A percentile compares a stretch with the other conserved stretches of the same genome.
These are phyloP conservation scores for Paguma larvata DNA, from an alignment of 2,797 vertebrate species.

Conservation along the genomic window DNA sequence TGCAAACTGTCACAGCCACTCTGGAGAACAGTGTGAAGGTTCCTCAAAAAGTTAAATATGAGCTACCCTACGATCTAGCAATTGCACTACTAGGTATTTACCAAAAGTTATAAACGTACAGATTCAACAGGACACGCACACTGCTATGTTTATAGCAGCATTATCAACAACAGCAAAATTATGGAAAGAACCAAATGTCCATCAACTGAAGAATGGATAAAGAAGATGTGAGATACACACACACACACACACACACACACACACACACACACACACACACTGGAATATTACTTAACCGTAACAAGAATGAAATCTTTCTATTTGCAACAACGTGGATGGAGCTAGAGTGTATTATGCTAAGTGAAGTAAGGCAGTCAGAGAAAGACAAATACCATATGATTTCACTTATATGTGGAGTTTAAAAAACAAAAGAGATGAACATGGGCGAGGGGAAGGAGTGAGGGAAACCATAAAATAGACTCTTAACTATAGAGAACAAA, in stretches of 20 bases:
- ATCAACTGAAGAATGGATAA: background rate
- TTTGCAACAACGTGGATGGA: background rate
- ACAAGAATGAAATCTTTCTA: background rate
- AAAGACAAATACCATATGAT: too few species aligned
- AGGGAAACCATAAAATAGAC: background rate
- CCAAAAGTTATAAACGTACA: background rate
- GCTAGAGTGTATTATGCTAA: background rate
- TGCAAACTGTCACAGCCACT: background rate
- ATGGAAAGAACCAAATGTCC: background rate
- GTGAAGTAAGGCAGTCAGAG: too few species aligned
- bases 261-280: too few species aligned
- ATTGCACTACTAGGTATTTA: background rate
- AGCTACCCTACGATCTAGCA: background rate
- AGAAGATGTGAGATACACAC: background rate
- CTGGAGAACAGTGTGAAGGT: background rate
- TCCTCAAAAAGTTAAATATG: background rate
- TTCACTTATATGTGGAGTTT: too few species aligned
- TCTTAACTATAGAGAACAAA: background rate
- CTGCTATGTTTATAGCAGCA: background rate
- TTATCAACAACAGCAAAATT: background rate
- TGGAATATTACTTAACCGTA: background rate
- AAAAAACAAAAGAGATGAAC: too few species aligned
- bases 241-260: too few species aligned
- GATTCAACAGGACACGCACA: background rate
- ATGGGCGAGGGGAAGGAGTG: too few species aligned